Base-by-base conservation (phyloP, 2,888 invertebrate genomes). In the Cenopis cana region DNA sequence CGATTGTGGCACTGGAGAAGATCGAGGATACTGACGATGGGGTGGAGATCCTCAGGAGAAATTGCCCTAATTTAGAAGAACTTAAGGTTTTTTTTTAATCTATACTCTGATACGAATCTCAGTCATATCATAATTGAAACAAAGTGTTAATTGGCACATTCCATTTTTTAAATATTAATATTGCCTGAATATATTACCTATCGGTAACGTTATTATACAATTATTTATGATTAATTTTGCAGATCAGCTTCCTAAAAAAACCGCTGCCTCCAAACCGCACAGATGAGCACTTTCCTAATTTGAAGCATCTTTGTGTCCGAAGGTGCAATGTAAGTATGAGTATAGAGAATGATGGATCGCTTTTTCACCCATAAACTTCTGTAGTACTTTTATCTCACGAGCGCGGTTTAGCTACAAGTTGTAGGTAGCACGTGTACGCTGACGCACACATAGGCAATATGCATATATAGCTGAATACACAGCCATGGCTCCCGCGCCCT, bases 1-100 rank as follows among this genome's bases (percentile, higher is more conserved):
- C 46, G 8, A 0, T 46, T 14, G 46, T 46, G 46, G 46, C 14
- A n/a, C 12, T 46, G 8, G 46, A 46, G 46, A 46, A n/a, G n/a
- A 46, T 46, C n/a, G 46, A n/a, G 46, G 46, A 46, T 46, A 46
- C 46, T n/a, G n/a, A 46, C 5, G 46, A 46, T 8, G 46, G 46
- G n/a, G 46, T 46, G 8, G 46, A n/a, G n/a, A 46, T 46, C 1
- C 46, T 46, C n/a, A 46, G 46, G 46, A 46, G n/a, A n/a, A 46
- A 46, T n/a, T 46, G 46, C n/a, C 46, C 46, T 46, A 46, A 46
- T 46, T n/a, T 46, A 46, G 46, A 46, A 46, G n/a, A n/a, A n/a
- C 46, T 46, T n/a, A 46, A 46, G 46, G 46, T 46, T 12, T 5
- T 33, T 33, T 33, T 33, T 33, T 33, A 33, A 33, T 33, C 6